Base-by-base conservation (phyloP, 2,113 vertebrate species). In the Crotophaga sulcirostris region DNA sequence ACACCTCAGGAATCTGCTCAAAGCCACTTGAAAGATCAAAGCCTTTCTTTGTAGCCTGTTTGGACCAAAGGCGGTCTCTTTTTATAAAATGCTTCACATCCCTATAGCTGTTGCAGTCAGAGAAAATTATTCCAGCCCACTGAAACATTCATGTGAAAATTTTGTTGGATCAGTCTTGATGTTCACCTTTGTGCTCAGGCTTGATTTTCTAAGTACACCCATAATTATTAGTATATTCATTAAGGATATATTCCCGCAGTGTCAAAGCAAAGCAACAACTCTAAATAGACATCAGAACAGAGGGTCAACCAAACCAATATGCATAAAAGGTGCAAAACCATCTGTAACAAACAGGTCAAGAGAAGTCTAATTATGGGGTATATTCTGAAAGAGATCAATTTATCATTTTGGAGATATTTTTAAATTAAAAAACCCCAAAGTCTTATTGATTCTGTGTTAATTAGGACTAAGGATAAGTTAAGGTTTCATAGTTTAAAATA, bases 11-110 rank as follows among this genome's bases (percentile, higher is more conserved):
- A 63, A 78, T 67, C 38, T 86, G 31, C 55, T 94, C 82, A 96
- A 95, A 96, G 79, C 60, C 40, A 34, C 68, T 68, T 72, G 31
- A 64, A 93, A 66, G 85, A 90, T 84, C 76, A 96, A 94, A 47
- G 82, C 38, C 56, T 88, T 84, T 80, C 79, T 88, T 86, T 91
- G 44, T 31, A 86, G 21, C 26, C 28, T 81, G 21, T 64, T 84
- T 83, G 47, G 59, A 91, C 79, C 38, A 88, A 94, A 91, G 55
- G 26, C 6, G 2, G 19, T 67, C 20, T 85, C 24, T 64, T 87
- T 76, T 87, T 29, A 62, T 42, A 63, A 70, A 92, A 70, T 2
- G 2, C 13, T 74, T 80, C 38, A 16, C 28, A 63, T 33, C 44
- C 34, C 34, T 72, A 26, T 34, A 86, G 68, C 52, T 4, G 5